Base-by-base conservation (phyloP, 2,113 vertebrate genomes). In the Urocitellus parryii region DNA sequence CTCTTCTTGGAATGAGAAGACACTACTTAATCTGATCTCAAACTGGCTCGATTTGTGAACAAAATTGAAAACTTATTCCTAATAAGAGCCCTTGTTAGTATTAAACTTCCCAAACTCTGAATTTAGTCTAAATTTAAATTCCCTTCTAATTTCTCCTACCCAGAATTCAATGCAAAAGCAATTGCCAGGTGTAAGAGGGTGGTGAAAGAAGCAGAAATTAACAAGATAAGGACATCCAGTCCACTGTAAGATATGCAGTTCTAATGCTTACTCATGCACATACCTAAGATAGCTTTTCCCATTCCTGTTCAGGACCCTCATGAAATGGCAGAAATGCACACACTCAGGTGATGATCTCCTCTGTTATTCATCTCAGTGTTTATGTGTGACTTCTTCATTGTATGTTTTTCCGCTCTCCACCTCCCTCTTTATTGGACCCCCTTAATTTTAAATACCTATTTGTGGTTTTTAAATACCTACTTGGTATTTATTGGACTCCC, bases 41-140 rank as follows among this genome's bases (percentile, higher is more conserved):
- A 32, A 51, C 48, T 79, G 10, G 5, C 27, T 94, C 78, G 68
- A 22, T 3, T 6, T 96, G 48, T 91, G 51, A 65, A 88, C 10
- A 81, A 37, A 87, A 56, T 80, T 58, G 42, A 90, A 53, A 90
- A 20, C 12, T 85, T 65, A 39, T 81, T 94, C 89, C 63, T 92
- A 58, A 74, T 92, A 58, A 39, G 27, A 80, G 10, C 25, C 25
- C 12, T 74, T 77, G 16, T 77, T 86, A 74, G 11, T 61, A n/a
- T 84, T 34, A 34, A 79, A 74, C 91, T 95, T 94, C 63, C 51
- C 29, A 94, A 83, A 83, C 24, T 68, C 68, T 17, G 53, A 27
- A 74, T 92, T 82, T 93, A 27, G 77, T 67, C 17, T 77, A 77
- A 67, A 67, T 77, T 80, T 48, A 67, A 67, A 88, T 97, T 93